phyloP scores from a whole-genome alignment of 2,797 vertebrate genomes.

The Serranus cabrilla region DNA sequence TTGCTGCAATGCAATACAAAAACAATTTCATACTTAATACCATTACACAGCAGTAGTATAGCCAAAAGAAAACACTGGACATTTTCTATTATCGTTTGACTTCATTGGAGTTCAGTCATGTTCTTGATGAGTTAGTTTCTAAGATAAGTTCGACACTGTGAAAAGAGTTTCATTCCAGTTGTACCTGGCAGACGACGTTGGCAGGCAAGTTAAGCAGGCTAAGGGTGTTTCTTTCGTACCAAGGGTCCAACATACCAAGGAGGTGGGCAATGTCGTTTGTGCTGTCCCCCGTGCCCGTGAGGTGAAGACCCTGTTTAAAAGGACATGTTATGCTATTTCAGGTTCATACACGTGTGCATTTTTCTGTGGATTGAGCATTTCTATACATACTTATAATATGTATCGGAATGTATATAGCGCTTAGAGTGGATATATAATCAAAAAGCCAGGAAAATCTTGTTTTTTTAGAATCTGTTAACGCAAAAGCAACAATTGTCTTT shows the following conservation, averaged over 20 bases:
- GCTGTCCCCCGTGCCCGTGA: slow-evolving; percentile 82
- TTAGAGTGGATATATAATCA: too few relatives aligned
- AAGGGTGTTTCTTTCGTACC: slow-evolving; percentile 96
- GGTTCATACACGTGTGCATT: too few relatives aligned
- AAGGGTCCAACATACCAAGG: slow-evolving; percentile 96
- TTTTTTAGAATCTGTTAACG: too few relatives aligned
- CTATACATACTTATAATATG: too few relatives aligned
- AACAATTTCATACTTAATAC: background rate
- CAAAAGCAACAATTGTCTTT: too few relatives aligned
- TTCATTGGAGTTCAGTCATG: background rate
- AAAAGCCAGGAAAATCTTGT: too few relatives aligned
- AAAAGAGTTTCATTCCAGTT: slow-evolving; percentile 1
- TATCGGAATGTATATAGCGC: too few relatives aligned
- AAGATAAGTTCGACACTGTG: background rate
- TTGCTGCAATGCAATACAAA: slow-evolving; percentile 75
- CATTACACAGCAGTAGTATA: background rate
- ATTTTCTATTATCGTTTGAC: background rate
- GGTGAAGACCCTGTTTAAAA: slow-evolving; percentile 70
- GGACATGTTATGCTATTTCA: background rate
- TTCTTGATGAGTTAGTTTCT: background rate
- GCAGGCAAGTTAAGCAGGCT: slow-evolving; percentile 92
- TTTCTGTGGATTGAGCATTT: too few relatives aligned
- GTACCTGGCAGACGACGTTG: slow-evolving; percentile 93
- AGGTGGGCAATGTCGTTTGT: slow-evolving; percentile 95
- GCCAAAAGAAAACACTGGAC: background rate